Conservation (phyloP, 2,797 vertebrate genomes). For the Trematomus bernacchii region DNA sequence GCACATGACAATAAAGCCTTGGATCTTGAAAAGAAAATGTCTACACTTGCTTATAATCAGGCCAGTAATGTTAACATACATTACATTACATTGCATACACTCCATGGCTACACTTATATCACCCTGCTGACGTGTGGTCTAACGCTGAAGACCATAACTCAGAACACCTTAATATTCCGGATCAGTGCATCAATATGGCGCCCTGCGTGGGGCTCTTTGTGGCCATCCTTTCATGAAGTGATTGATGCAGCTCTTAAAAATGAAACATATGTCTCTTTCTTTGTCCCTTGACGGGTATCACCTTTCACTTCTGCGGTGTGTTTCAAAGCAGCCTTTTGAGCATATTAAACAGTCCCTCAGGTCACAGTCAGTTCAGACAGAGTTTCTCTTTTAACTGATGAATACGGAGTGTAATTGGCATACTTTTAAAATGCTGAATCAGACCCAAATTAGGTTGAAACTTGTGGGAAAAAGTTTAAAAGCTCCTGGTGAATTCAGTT, state of each 20-base stretch:
- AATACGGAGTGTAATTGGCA: not conserved
- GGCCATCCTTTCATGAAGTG: slow-evolving; percentile 6
- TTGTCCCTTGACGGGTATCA: slow-evolving; percentile 12
- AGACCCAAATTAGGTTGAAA: not conserved
- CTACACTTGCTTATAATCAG: too few species aligned
- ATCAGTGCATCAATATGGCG: too few species aligned
- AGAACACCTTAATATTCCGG: too few species aligned
- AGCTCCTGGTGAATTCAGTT: not conserved
- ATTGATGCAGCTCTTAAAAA: slow-evolving; percentile 38
- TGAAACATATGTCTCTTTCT: slow-evolving; percentile 26
- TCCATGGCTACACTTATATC: too few species aligned
- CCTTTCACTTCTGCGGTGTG: slow-evolving; percentile 3
- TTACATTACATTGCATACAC: too few species aligned
- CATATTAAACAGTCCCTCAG: not conserved
- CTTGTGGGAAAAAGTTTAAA: not conserved
- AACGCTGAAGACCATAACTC: too few species aligned
- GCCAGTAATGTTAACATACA: too few species aligned
- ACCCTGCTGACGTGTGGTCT: too few species aligned
- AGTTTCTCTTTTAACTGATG: not conserved
- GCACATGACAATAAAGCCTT: too few species aligned
- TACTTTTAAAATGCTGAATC: not conserved
- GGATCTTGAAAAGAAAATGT: too few species aligned
- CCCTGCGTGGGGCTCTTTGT: not conserved
- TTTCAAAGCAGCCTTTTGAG: not conserved
- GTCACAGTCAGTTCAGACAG: not conserved